Base-by-base conservation (phyloP, 2,113 vertebrate species). In the Tyrannus savana region DNA sequence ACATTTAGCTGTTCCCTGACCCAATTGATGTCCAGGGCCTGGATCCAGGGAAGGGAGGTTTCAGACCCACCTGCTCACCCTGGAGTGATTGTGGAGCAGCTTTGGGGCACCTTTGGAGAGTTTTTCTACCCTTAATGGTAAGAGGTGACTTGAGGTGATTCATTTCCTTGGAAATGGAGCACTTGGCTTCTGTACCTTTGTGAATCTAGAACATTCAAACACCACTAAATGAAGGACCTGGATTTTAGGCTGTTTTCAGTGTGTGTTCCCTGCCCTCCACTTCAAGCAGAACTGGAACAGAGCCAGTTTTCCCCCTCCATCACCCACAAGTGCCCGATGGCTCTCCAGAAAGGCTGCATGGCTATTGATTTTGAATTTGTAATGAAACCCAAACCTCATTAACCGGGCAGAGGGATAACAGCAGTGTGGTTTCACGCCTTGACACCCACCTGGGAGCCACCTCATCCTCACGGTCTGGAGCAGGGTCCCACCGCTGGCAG, bases 161-260 rank as follows among this genome's bases (percentile, higher is more conserved):
- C 11, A 12, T 86, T 69, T 88, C 44, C 39, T 10, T 2, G 22
- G 64, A 72, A 68, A 46, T 10, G 35, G 28, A 59, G 44, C 31
- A 1, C 24, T 64, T 73, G 78, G 86, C 74, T 84, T 22, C 52
- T 59, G 63, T 44, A 25, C 44, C 59, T 21, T 25, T 63, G 22
- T 73, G 28, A 19, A 27, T 52, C 14, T 19, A 10, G 52, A 19
- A 35, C 0, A 0, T 25, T 28, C 37, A 4, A 22, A 18, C 27
- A 25, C 14, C 2, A 4, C 7, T 5, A 33, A 37, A 58, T 2
- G 42, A 33, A 84, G n/a, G 53, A 22, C 7, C 8, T 25, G 64
- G 16, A 39, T 5, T 84, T 89, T 27, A 53, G 55, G 27, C 18
- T 62, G 30, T 55, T 37, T 49, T 8, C n/a, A 6, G 50, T 4